Evolutionary conservation across 2,113 vertebrate genomes (phyloP).

Genomic region (Equus przewalskii): DNA sequence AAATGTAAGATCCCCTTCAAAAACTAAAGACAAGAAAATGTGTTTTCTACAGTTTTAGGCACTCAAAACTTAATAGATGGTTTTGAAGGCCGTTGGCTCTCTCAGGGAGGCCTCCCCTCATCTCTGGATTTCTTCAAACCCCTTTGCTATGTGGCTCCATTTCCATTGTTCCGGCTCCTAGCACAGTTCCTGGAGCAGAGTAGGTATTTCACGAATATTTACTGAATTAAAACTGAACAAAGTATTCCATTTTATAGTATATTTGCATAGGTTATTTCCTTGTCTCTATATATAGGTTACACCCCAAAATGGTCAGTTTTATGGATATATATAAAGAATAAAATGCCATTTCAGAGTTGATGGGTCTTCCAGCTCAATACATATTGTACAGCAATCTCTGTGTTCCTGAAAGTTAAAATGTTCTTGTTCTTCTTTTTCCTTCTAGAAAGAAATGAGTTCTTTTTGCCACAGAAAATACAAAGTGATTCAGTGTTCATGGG

Average conservation of each 20-base stretch:
- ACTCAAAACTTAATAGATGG: background rate
- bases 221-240: background rate
- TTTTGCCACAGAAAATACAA: constrained; percentile 76
- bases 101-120: background rate
- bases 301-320: background rate
- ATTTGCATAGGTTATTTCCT: background rate
- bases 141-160: background rate
- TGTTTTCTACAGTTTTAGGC: background rate
- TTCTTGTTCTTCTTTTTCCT: constrained; percentile 42
- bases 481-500: constrained; percentile 86
- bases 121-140: background rate
- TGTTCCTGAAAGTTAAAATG: constrained; percentile 69
- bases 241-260: background rate
- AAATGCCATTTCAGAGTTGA: constrained; percentile 3
- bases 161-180: background rate
- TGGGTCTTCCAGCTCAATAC: background rate
- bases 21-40: background rate
- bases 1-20: background rate
- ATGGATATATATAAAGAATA: background rate
- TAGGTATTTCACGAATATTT: constrained; percentile 22
- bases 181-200: background rate
- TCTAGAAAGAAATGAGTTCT: constrained; percentile 67
- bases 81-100: background rate
- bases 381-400: background rate
- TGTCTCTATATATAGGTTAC: background rate